Evolutionary conservation across 1,140 invertebrate species (phyloP), one percentile per base, ranked within the genome.

Genomic region (Drosophila melanogaster): DNA sequence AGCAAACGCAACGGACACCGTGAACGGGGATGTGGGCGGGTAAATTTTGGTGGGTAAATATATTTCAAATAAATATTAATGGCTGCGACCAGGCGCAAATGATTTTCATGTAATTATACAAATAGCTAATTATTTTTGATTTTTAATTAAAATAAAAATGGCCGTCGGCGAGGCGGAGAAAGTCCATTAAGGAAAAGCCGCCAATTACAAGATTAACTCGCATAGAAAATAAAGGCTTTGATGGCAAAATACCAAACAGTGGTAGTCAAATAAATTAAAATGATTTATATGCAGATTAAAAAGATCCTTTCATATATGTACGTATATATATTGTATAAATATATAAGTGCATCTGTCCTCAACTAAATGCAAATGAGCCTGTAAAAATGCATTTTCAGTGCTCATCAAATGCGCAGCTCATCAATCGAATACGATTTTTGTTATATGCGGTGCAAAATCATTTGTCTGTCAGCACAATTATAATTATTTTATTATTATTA

Each of bases 51-150:
- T 4, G 35, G 35, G 37, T 38, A 38, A 65, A 76, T 46, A 61
- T 61, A 71, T 72, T 70, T 53, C 73, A 77, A 72, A 87, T 89
- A 89, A 87, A 87, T 87, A 87, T 89, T 90, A 84, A 87, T 89
- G 79, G 66, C 72, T 60, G 66, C 73, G 47, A 69, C 56, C 73
- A 70, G 56, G 73, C 74, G 84, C 70, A 87, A 85, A 73, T 77
- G 65, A 77, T 84, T 90, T 84, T 89, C 81, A 87, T 89, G 76
- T 84, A 87, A 80, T 87, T 89, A 84, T 40, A 71, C 59, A 73
- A 81, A 81, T 81, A 77, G 83, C 78, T 87, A 87, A 86, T 87
- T 81, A 70, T 76, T 77, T 71, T 75, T 60, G 83, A 84, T 75
- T 73, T 84, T 85, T 86, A 85, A 86, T 85, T 76, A 85, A 84